Percentiles rank a stretch among this genome's conserved stretches.
phyloP scores from a whole-genome alignment of 2,113 vertebrate genomes.

The Sapajus apella region DNA sequence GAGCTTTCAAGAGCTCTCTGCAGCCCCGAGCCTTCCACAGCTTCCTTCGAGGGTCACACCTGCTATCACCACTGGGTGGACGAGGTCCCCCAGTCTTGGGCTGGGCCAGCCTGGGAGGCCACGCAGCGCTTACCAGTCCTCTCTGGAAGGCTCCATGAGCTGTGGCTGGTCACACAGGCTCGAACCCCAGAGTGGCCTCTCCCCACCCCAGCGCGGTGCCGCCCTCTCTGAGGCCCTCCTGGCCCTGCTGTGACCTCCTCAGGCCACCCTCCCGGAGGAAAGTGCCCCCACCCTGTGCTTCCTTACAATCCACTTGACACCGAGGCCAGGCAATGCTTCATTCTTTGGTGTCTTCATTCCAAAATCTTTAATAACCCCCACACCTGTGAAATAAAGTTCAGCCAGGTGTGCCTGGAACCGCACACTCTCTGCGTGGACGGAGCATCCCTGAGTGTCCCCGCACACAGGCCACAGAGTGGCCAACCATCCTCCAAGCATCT shows the following conservation, averaged over 20 bases:
- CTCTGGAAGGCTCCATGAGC: not conserved
- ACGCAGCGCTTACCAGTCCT: not conserved
- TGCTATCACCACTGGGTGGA: not conserved
- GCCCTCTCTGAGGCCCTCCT: not conserved
- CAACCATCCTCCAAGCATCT: too few relatives aligned
- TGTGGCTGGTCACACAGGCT: not conserved
- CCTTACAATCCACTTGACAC: not conserved
- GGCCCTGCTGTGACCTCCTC: not conserved
- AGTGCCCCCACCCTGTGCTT: not conserved
- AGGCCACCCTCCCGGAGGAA: not conserved
- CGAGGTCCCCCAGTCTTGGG: not conserved
- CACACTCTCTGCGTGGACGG: accelerated
- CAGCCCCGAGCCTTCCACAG: not conserved
- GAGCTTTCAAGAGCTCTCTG: not conserved
- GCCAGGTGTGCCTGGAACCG: accelerated
- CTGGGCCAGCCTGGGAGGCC: not conserved
- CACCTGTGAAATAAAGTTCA: not conserved
- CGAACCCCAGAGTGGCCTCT: not conserved
- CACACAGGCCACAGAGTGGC: too few relatives aligned
- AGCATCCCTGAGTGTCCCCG: too few relatives aligned
- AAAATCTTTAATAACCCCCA: not conserved
- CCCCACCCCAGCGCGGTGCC: not conserved
- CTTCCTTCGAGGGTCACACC: not conserved
- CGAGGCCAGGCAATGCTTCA: too few relatives aligned
- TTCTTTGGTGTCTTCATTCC: not conserved